Base-by-base conservation (phyloP, 2,113 vertebrate species). In the Saguinus imperator region DNA sequence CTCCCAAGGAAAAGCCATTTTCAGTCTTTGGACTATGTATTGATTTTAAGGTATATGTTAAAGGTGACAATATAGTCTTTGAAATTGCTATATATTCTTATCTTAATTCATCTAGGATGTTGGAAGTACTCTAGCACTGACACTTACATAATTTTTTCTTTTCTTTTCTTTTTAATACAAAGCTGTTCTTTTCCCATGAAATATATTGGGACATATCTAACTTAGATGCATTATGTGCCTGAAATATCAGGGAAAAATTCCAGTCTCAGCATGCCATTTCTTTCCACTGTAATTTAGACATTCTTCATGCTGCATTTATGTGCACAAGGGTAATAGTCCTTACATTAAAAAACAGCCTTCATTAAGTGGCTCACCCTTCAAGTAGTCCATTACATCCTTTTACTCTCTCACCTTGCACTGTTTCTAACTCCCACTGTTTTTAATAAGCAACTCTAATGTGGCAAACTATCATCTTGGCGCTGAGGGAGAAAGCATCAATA, bases 271-370 rank as follows among this genome's bases (percentile, higher is more conserved):
- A 97, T 2, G 8, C 92, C 94, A 72, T 81, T 98, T 96, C 83
- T 97, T 95, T 95, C 80, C 82, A 93, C 96, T 97, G 80, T 97
- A 98, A 98, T 98, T 98, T 95, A 97, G 91, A 97, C 73, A 97
- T 98, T 98, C 96, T 98, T 98, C 97, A 98, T 88, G 98, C 92
- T 97, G 96, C 95, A 98, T 98, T 98, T 98, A 97, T 97, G 98
- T 96, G 93, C 92, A 87, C 95, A 94, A 98, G 77, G 97, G 96
- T 97, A 98, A 98, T 32, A 98, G 97, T 88, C 72, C 92, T 98
- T 94, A 96, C 96, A 97, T 97, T 98, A 98, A 98, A 98, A 97
- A 97, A 81, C 50, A 92, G 66, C 87, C 96, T 92, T 98, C 96
- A 90, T 94, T 98, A 98, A 98, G 95, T 91, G 89, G 82, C 87